Conservation (phyloP, 2,888 invertebrate genomes). For the Parnassius smintheus region DNA sequence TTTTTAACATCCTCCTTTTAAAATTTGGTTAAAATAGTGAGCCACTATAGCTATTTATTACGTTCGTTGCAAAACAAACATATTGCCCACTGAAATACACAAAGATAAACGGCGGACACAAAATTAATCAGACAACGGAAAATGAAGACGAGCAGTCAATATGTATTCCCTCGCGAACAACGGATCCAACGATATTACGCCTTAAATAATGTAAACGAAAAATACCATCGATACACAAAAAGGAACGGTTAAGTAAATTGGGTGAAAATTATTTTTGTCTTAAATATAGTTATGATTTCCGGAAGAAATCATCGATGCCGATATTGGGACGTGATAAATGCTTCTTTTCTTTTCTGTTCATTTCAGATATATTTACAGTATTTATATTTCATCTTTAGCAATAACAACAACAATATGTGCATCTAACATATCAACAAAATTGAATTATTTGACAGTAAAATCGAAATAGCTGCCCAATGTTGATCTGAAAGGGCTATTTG, state of each 20-base stretch:
- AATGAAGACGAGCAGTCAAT: constrained; percentile 18
- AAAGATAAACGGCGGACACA: not conserved
- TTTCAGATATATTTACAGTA: not conserved
- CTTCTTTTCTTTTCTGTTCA: no score
- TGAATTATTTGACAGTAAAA: no score
- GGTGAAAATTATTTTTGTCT: constrained; percentile 14
- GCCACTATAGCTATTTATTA: no score
- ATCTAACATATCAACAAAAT: no score
- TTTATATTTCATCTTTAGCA: no score
- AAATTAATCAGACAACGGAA: constrained; percentile 13
- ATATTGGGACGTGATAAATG: not conserved
- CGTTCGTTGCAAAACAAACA: not conserved
- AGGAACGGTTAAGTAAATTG: constrained; percentile 3
- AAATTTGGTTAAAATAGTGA: no score
- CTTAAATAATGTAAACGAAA: constrained; percentile 22
- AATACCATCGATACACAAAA: constrained; percentile 1
- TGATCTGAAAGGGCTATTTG: no score
- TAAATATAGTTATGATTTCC: constrained; percentile 1
- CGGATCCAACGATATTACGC: constrained; percentile 12
- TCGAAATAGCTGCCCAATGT: no score
- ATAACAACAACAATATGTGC: no score
- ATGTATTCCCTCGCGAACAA: constrained; percentile 13
- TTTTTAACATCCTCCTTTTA: no score
- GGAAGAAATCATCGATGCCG: not conserved
- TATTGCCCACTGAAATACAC: not conserved